A percentile compares a stretch with the other conserved stretches of the same genome.
Evolutionary conservation across 2,797 vertebrate genomes (phyloP).

Genomic region (Pseudomugil gertrudae): DNA sequence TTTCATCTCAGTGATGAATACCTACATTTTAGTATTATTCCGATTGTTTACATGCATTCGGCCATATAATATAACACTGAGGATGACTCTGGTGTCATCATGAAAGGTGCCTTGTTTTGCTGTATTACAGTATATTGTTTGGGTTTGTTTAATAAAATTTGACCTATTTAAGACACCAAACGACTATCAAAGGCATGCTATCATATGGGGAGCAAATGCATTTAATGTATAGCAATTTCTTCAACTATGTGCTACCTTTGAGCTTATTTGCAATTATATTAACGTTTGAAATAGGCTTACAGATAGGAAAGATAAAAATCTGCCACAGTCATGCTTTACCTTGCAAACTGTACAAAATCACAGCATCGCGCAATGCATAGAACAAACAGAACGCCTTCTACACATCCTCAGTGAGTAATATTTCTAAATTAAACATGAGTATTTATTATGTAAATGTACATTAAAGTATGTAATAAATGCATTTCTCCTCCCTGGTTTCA

Average conservation of each 20-base stretch:
- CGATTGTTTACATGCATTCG: too few species aligned
- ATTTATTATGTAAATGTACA: neutral
- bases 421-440: neutral
- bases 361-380: constrained; percentile 32
- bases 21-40: too few species aligned
- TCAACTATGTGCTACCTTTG: neutral
- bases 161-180: too few species aligned
- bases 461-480: neutral
- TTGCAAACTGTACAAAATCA: constrained; percentile 43
- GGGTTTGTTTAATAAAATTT: too few species aligned
- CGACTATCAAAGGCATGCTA: too few species aligned
- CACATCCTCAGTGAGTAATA: neutral
- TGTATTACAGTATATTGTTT: neutral
- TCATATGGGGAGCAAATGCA: neutral
- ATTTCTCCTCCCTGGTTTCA: neutral
- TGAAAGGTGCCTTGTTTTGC: neutral
- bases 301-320: neutral
- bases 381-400: constrained; percentile 14
- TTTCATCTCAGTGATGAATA: too few species aligned
- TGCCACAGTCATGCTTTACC: constrained; percentile 9
- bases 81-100: too few species aligned
- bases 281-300: neutral
- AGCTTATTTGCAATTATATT: neutral
- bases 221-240: neutral
- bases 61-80: too few species aligned